A percentile compares a stretch with the other conserved stretches of the same genome.
phyloP scores from a whole-genome alignment of 1,140 invertebrate species.

The Lithobius niger region DNA sequence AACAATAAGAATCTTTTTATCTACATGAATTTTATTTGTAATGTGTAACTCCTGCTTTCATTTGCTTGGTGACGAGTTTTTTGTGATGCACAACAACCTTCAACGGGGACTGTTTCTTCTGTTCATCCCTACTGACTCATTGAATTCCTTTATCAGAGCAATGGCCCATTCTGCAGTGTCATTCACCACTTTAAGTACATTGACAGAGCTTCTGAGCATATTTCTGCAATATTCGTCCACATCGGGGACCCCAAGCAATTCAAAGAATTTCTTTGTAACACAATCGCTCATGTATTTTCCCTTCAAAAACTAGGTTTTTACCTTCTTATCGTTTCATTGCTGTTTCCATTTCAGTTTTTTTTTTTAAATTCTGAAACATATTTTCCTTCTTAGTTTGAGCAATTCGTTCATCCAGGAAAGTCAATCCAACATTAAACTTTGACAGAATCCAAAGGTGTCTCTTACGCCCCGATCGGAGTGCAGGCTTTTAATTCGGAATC shows the following conservation, averaged over 20 bases:
- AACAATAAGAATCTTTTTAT: background rate
- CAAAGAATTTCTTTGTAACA: background rate
- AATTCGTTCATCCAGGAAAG: background rate
- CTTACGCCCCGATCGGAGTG: too few relatives aligned
- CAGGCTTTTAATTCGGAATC: too few relatives aligned
- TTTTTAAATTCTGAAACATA: conserved; percentile 6
- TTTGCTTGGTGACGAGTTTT: background rate
- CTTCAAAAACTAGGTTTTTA: too few relatives aligned
- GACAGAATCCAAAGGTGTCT: conserved; percentile 9
- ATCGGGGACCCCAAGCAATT: background rate
- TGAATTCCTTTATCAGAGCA: background rate
- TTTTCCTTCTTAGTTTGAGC: background rate
- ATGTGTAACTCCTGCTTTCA: background rate
- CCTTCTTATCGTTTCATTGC: too few relatives aligned
- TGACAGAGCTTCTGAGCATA: background rate
- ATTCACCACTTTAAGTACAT: background rate
- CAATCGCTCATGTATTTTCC: background rate
- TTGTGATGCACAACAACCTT: background rate
- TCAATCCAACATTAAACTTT: background rate
- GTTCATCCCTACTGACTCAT: background rate
- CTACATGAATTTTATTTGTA: background rate
- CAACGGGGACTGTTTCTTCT: background rate
- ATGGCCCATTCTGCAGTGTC: background rate
- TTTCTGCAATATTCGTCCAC: background rate
- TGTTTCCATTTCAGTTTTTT: too few relatives aligned